phyloP scores from a whole-genome alignment of 2,888 invertebrate genomes.

The Tuberolachnus salignus region DNA sequence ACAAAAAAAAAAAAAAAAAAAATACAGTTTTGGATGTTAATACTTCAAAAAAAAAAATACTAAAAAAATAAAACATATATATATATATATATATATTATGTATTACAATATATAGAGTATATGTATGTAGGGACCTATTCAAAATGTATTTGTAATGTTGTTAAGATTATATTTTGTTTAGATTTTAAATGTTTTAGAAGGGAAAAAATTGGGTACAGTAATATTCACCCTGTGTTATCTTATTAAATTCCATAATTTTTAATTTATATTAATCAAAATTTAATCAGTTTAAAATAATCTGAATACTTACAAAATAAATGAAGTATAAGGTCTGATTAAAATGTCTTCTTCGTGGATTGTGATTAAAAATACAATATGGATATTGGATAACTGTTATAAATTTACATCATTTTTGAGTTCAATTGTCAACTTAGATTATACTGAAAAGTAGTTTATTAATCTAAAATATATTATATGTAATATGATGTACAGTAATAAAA shows the following conservation, averaged over 20 bases:
- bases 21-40: no score
- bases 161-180: no score
- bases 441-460: slow-evolving; percentile 21
- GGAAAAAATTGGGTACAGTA: no score
- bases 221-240: no score
- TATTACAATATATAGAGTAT: background rate
- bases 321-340: background rate
- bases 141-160: no score
- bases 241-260: no score
- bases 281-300: background rate
- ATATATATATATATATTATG: background rate
- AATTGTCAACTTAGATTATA: slow-evolving; percentile 17
- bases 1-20: background rate
- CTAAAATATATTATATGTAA: background rate
- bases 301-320: slow-evolving; percentile 13
- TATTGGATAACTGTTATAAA: background rate
- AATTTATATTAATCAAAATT: no score
- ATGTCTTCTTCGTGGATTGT: background rate
- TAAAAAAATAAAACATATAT: background rate
- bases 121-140: no score
- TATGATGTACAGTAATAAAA: background rate
- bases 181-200: no score
- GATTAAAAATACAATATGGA: background rate
- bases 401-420: slow-evolving; percentile 10
- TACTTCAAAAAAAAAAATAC: background rate